Evolutionary conservation across 2,113 vertebrate genomes (phyloP).

Genomic region (Actenoides hombroni): DNA sequence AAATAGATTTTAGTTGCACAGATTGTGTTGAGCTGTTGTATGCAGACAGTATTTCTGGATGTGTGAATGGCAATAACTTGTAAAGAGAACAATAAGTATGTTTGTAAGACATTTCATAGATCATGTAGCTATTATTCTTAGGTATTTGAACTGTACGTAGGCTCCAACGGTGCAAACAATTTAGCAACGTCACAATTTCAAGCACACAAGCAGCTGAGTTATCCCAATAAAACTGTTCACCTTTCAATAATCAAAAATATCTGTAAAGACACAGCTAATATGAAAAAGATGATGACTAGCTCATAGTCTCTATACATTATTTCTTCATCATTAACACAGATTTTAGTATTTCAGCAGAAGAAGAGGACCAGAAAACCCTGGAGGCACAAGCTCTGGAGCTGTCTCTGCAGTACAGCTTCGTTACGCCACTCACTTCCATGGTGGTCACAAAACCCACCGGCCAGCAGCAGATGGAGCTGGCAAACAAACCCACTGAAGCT

Average conservation of each 20-base stretch:
- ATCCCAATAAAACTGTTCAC: background rate
- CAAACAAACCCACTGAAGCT: constrained; percentile 85
- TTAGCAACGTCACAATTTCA: background rate
- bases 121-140: background rate
- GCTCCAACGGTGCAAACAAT: background rate
- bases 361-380: constrained; percentile 67
- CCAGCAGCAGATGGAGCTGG: constrained; percentile 72
- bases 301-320: background rate
- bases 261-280: background rate
- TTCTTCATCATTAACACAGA: background rate
- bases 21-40: background rate
- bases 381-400: constrained; percentile 77
- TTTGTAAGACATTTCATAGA: background rate
- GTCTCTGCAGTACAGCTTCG: constrained; percentile 86
- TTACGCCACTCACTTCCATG: constrained; percentile 93
- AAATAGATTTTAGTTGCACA: background rate
- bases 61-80: background rate
- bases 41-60: no score
- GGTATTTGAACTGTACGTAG: background rate
- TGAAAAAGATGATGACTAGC: background rate
- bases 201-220: background rate
- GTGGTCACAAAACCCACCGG: constrained; percentile 85
- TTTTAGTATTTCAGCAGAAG: constrained; percentile 62
- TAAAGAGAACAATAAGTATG: background rate
- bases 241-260: background rate